Evolutionary conservation across 2,888 invertebrate genomes (phyloP), one percentile per base, ranked within the genome.

Genomic region (Pyrgus malvae): DNA sequence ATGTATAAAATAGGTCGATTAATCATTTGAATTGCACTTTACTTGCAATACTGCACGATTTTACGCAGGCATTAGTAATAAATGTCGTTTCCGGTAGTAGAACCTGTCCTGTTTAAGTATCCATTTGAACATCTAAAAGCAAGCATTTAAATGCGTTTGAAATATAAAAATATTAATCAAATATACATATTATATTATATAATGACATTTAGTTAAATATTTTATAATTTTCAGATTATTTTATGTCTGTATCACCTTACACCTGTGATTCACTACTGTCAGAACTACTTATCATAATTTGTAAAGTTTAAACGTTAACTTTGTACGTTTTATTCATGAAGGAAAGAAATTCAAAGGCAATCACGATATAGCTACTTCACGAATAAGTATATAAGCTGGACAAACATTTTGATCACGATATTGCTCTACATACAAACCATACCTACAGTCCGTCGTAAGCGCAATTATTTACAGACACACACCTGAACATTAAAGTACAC

Each of bases 401-500:
- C 31, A 50, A 50, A 50, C 25, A 50, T 42, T 50, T 16, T 16
- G 33, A 33, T 42, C 50, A 50, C 19, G 50, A 50, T 50, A 50
- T 41, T 7, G 12, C 19, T 14, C 19, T 11, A 16, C 37, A 37
- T n/a, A 37, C 19, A 11, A 31, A 29, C 29, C 27, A 42, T 42
- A 25, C 8, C 6, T 35, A 6, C 7, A 16, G n/a, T 19, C 48
- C 12, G 21, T 31, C 9, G 23, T 21, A 14, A 16, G 31, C 8
- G 23, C 41, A 49, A 49, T 33, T 49, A 41, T 49, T 41, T 41
- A 49, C 31, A 40, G 9, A 46, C 23, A 37, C 37, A 21, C 40
- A 41, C 49, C 23, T 31, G 31, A 21, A 14, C 19, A 25, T 23
- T 41, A 29, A n/a, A 12, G 8, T 40, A 29, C 33, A n/a, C 3